Evolutionary conservation across 2,888 invertebrate genomes (phyloP), one percentile per base, ranked within the genome.

Genomic region (Stenchaetothrips biformis): DNA sequence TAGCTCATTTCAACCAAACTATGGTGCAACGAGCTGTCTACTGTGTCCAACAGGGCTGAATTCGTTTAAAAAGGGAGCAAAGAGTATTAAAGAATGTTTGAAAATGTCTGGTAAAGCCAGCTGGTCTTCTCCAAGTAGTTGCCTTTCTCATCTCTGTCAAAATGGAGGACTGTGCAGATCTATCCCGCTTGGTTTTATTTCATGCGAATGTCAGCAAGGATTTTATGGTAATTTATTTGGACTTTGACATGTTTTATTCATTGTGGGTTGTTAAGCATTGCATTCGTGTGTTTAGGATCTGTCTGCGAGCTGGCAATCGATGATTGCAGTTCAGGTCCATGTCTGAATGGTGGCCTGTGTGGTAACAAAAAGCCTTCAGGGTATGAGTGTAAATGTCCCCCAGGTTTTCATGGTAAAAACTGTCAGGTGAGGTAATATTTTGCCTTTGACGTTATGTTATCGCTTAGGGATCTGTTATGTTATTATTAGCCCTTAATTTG

Each of bases 1-100:
- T 78, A 92, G 92, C 0, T 89, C 88, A 80, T 92, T 90, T 85
- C 92, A 92, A 85, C 86, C 89, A 1, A 83, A 86, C 18, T 90
- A 89, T 83, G 92, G 92, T 7, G 88, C 90, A 84, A 85, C 87
- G 1, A 86, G 87, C 3, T 93, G 92, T 84, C 83, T 89, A 7
- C 84, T 87, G 8, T 92, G 92, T 85, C 91, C 92, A 0, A 83
- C 84, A 25, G 89, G 89, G 79, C 85, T 85, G 81, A 89, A 90
- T 77, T 90, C 90, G 25, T 81, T 83, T 2, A 83, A 82, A 25
- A 85, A 86, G 47, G 87, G 87, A n/a, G 85, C 90, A 81, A 85
- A 84, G 80, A 83, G 85, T 82, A 80, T 88, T 84, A 83, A 85
- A 83, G 85, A 87, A 82, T 88, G 92, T 86, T 83, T 88, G 27